Percentiles rank a stretch among this genome's conserved stretches.
phyloP scores from a whole-genome alignment of 92 coral and sea anemone species.

The Phenganax subtilis region DNA sequence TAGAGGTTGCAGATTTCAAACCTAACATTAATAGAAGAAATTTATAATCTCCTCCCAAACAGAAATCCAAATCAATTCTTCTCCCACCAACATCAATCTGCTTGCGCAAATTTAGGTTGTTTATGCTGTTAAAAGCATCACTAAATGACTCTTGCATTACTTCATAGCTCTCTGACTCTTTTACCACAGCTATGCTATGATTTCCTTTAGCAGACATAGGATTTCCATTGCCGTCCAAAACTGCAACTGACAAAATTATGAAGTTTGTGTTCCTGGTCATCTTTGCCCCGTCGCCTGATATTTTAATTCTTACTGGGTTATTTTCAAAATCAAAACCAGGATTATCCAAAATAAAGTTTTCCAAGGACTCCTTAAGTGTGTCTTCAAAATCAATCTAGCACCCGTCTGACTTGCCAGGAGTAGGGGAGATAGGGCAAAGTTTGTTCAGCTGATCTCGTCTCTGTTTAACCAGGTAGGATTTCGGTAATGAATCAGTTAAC shows the following conservation, averaged over 20 bases:
- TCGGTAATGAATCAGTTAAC: neutral
- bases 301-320: constrained; percentile 43
- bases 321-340: constrained; percentile 24
- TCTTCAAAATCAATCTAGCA: constrained; percentile 49
- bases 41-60: constrained; percentile 56
- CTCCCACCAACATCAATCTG: constrained; percentile 39
- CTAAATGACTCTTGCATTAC: constrained; percentile 47
- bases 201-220: constrained; percentile 39
- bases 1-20: constrained; percentile 49
- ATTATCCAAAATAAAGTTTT: constrained; percentile 28
- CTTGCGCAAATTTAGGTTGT: constrained; percentile 32
- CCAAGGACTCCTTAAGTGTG: constrained; percentile 34
- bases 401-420: constrained; percentile 62
- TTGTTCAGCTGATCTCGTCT: constrained; percentile 57
- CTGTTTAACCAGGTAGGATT: constrained; percentile 57
- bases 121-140: constrained; percentile 49
- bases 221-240: constrained; percentile 25
- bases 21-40: constrained; percentile 54
- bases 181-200: constrained; percentile 54
- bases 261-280: constrained; percentile 38
- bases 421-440: constrained; percentile 51
- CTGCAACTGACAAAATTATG: constrained; percentile 22
- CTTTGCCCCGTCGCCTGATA: constrained; percentile 36
- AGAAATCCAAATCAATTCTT: constrained; percentile 42
- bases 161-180: constrained; percentile 51